A percentile compares a stretch with the other conserved stretches of the same genome.
These are phyloP conservation scores for Drosophila pseudoobscura DNA, from an alignment of 1,140 invertebrate genomes.

Conservation along the genomic window DNA sequence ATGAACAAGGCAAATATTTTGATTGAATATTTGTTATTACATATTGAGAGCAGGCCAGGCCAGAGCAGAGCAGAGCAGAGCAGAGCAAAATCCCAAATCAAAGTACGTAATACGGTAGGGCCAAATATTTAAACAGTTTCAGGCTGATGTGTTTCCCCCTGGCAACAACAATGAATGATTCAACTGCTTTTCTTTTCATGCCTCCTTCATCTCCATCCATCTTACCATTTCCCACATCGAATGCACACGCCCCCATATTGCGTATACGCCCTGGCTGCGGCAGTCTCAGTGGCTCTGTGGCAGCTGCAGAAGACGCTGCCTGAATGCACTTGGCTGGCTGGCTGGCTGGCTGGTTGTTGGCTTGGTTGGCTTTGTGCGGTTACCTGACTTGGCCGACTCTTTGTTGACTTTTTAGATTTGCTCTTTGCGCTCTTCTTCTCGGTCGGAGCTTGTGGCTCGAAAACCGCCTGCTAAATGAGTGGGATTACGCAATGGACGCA, in stretches of 20 bases:
- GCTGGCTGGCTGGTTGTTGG: slow-evolving; percentile 31
- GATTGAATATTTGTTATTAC: slow-evolving; percentile 49
- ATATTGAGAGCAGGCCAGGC: slow-evolving; percentile 10
- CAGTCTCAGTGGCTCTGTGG: slow-evolving; percentile 4
- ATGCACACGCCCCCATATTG: slow-evolving; percentile 51
- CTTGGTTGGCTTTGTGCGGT: slow-evolving; percentile 17
- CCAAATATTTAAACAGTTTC: slow-evolving; percentile 29
- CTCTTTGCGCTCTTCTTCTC: slow-evolving; percentile 57
- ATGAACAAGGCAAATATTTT: slow-evolving; percentile 38
- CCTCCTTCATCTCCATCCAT: slow-evolving; percentile 3
- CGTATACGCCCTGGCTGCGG: slow-evolving; percentile 34
- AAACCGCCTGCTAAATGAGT: slow-evolving; percentile 68
- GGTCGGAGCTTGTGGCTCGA: neutral
- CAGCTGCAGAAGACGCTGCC: slow-evolving; percentile 52
- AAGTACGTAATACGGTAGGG: slow-evolving; percentile 44
- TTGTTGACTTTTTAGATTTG: slow-evolving; percentile 76
- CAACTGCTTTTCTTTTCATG: slow-evolving; percentile 10
- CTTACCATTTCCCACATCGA: slow-evolving; percentile 36
- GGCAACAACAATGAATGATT: slow-evolving; percentile 20
- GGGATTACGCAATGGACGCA: slow-evolving; percentile 74
- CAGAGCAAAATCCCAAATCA: slow-evolving; percentile 33
- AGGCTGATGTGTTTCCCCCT: slow-evolving; percentile 10
- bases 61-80: neutral
- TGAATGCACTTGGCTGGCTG: slow-evolving; percentile 60
- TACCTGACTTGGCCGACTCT: slow-evolving; percentile 32